Percentiles rank a stretch among this genome's conserved stretches.
phyloP scores from a whole-genome alignment of 1,140 invertebrate genomes.

The Nomia melanderi region DNA sequence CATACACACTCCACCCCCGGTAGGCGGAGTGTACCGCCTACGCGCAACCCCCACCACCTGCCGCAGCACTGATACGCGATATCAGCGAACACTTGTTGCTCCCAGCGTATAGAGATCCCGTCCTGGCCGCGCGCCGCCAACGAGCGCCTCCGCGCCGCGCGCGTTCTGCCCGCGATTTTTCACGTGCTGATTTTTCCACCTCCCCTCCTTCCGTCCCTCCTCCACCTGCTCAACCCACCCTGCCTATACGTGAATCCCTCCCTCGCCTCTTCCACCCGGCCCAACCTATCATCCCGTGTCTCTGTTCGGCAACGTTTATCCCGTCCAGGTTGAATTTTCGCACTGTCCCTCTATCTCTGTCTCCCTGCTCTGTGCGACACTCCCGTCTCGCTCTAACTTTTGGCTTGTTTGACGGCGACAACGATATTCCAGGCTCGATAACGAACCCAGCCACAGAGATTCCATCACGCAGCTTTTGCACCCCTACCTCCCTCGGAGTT shows the following conservation, averaged over 20 bases:
- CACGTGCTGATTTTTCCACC: slow-evolving; percentile 61
- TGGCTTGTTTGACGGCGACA: slow-evolving; percentile 19
- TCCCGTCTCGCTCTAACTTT: too few relatives aligned
- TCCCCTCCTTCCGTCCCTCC: too few relatives aligned
- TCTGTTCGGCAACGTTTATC: slow-evolving; percentile 11
- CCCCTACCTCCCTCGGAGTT: slow-evolving; percentile 22
- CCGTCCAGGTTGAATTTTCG: slow-evolving; percentile 12
- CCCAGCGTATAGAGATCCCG: slow-evolving; percentile 52
- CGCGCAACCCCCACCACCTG: slow-evolving; percentile 60
- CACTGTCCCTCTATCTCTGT: too few relatives aligned
- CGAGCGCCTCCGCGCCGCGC: slow-evolving; percentile 15
- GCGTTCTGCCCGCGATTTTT: slow-evolving; percentile 54
- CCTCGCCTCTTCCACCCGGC: too few relatives aligned
- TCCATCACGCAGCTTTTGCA: too few relatives aligned
- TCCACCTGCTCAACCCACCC: neutral
- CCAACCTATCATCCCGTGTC: too few relatives aligned
- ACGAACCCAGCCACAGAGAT: slow-evolving; percentile 29
- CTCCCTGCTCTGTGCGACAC: too few relatives aligned
- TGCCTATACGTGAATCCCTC: neutral
- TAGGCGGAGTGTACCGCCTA: slow-evolving; percentile 71
- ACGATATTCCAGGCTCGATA: slow-evolving; percentile 51
- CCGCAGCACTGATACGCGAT: slow-evolving; percentile 77
- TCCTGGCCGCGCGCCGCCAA: slow-evolving; percentile 25
- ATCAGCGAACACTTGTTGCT: slow-evolving; percentile 81
- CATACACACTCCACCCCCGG: slow-evolving; percentile 72